These are phyloP conservation scores for Cryptocephalus moraei DNA, from an alignment of 2,888 invertebrate species.

Conservation along the genomic window DNA sequence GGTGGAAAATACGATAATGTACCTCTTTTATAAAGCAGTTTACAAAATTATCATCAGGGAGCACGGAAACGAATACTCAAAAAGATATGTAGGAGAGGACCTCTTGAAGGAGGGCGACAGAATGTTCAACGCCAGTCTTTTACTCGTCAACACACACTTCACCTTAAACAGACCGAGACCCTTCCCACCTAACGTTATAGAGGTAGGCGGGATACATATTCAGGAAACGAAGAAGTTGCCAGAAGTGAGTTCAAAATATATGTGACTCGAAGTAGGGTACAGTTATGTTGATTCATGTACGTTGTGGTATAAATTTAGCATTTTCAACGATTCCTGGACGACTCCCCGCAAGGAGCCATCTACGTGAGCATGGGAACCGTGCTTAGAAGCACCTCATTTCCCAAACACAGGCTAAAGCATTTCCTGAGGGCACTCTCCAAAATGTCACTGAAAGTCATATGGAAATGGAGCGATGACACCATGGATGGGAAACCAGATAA, in stretches of 20 bases:
- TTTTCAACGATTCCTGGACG: slow-evolving; percentile 53
- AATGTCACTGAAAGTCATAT: slow-evolving; percentile 59
- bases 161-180: slow-evolving; percentile 37
- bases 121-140: slow-evolving; percentile 37
- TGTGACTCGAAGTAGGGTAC: too few species aligned
- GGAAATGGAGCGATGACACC: slow-evolving; percentile 66
- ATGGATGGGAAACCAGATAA: slow-evolving; percentile 49
- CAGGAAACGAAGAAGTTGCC: slow-evolving; percentile 24
- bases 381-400: slow-evolving; percentile 54
- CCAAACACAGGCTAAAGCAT: slow-evolving; percentile 45
- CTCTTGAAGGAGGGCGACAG: slow-evolving; percentile 32
- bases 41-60: slow-evolving; percentile 16
- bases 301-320: slow-evolving; percentile 33
- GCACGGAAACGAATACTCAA: slow-evolving; percentile 20
- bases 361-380: slow-evolving; percentile 72
- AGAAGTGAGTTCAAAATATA: slow-evolving; percentile 13
- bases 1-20: slow-evolving; percentile 36
- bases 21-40: slow-evolving; percentile 15
- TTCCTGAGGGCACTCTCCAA: slow-evolving; percentile 52
- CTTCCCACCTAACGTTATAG: slow-evolving; percentile 39
- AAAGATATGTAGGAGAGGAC: slow-evolving; percentile 25
- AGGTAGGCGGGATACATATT: slow-evolving; percentile 46
- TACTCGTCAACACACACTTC: slow-evolving; percentile 41
- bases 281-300: too few species aligned
- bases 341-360: slow-evolving; percentile 55